Conservation (phyloP, 2,113 vertebrate species). For the Scomber scombrus region DNA sequence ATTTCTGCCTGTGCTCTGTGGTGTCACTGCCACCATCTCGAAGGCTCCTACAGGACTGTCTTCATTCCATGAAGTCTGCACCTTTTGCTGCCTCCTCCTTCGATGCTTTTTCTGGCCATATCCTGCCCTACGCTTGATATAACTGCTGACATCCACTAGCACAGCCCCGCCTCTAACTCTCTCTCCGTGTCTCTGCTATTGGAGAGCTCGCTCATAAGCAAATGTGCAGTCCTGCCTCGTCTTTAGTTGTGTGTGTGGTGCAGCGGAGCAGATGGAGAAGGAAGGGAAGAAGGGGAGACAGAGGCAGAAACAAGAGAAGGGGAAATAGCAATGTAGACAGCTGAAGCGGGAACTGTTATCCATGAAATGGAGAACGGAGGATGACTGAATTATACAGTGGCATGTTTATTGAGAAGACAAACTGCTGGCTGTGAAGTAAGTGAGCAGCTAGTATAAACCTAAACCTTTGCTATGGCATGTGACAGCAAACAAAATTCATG, state of each 20-base stretch:
- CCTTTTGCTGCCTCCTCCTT: too few relatives aligned
- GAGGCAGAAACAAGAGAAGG: constrained; percentile 39
- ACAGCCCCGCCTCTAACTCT: constrained; percentile 47
- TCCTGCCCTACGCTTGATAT: constrained; percentile 72
- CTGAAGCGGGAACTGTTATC: constrained; percentile 30
- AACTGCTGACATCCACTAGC: constrained; percentile 72
- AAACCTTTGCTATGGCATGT: constrained; percentile 28
- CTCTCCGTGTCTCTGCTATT: constrained; percentile 1
- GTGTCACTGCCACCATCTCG: too few relatives aligned
- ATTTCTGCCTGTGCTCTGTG: too few relatives aligned
- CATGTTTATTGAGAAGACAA: constrained; percentile 38
- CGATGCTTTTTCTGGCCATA: too few relatives aligned
- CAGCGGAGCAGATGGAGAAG: constrained; percentile 52
- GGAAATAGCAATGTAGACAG: constrained; percentile 30
- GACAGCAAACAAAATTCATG: not conserved
- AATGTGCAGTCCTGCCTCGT: constrained; percentile 54
- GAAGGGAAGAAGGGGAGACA: constrained; percentile 17
- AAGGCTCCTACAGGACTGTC: too few relatives aligned
- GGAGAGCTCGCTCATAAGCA: constrained; percentile 45
- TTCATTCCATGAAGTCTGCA: too few relatives aligned
- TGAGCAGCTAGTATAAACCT: constrained; percentile 26
- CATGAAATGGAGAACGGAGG: constrained; percentile 5
- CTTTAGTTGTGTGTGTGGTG: constrained; percentile 52
- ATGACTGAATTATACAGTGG: constrained; percentile 6
- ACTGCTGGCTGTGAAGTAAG: constrained; percentile 62